A percentile compares a stretch with the other conserved stretches of the same genome.
These are phyloP conservation scores for Rallus limicola DNA, from an alignment of 2,113 vertebrate genomes.

Conservation along the genomic window DNA sequence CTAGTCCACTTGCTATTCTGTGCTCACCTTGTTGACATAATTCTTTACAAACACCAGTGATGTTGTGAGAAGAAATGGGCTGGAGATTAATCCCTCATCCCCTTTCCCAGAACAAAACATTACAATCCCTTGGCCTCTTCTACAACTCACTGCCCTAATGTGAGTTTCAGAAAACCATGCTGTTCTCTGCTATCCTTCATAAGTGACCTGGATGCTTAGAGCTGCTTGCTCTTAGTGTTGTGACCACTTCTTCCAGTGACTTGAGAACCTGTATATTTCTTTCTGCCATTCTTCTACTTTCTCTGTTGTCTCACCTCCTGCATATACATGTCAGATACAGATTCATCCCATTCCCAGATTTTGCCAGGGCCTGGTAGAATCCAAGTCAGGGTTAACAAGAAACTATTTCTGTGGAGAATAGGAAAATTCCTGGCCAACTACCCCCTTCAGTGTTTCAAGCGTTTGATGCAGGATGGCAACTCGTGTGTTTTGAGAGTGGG, in stretches of 20 bases:
- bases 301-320: neutral
- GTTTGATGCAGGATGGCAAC: neutral
- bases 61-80: neutral
- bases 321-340: neutral
- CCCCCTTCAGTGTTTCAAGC: neutral
- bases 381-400: neutral
- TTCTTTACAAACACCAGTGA: neutral
- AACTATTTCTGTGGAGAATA: neutral
- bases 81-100: neutral
- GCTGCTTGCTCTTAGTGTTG: neutral
- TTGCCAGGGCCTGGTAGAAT: neutral
- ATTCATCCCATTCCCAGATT: neutral
- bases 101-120: neutral
- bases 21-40: neutral
- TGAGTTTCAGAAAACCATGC: neutral
- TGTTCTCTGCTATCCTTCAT: neutral
- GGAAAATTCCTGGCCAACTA: neutral
- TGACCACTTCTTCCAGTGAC: neutral
- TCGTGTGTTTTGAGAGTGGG: constrained; percentile 30
- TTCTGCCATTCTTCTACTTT: neutral
- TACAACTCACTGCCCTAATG: neutral
- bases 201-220: neutral
- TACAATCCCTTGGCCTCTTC: neutral
- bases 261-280: neutral
- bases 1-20: neutral